Conservation (phyloP, 2,888 invertebrate genomes). For the Drosophila prostipennis region DNA sequence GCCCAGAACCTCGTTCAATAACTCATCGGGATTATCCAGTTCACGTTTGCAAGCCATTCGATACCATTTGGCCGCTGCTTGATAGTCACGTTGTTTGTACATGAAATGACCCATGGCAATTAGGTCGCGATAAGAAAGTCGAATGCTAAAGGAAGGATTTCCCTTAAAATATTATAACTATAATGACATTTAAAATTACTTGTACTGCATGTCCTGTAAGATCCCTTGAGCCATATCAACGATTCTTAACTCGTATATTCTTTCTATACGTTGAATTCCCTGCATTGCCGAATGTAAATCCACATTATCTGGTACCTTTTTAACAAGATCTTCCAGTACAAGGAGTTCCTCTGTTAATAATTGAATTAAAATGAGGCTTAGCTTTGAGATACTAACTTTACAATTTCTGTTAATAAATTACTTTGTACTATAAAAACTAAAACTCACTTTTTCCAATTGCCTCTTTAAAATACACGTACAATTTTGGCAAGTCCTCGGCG, state of each 20-base stretch:
- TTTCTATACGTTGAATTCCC: conserved; percentile 25
- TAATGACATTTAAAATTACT: conserved; percentile 1
- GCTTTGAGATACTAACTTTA: too few relatives aligned
- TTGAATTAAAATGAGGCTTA: too few relatives aligned
- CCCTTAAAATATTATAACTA: neutral
- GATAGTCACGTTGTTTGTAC: conserved; percentile 15
- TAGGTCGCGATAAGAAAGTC: conserved; percentile 22
- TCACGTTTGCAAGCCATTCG: conserved; percentile 15
- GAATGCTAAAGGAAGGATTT: conserved; percentile 1
- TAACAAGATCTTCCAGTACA: conserved; percentile 9
- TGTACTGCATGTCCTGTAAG: conserved; percentile 18
- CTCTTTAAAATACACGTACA: conserved; percentile 8
- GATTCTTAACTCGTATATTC: conserved; percentile 4
- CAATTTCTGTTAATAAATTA: too few relatives aligned
- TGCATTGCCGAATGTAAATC: conserved; percentile 15
- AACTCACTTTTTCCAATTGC: conserved; percentile 3
- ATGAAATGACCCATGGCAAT: conserved; percentile 24
- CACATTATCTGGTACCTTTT: conserved; percentile 4
- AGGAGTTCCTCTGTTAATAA: neutral
- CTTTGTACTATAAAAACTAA: neutral
- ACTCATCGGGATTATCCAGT: neutral
- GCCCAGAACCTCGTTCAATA: conserved; percentile 14
- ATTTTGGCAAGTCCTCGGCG: conserved; percentile 27
- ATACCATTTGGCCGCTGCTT: conserved; percentile 32
- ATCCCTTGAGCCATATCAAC: conserved; percentile 19